Percentiles rank a stretch among this genome's conserved stretches.
Conservation (phyloP, 2,888 invertebrate species). For the Aplocera efformata region DNA sequence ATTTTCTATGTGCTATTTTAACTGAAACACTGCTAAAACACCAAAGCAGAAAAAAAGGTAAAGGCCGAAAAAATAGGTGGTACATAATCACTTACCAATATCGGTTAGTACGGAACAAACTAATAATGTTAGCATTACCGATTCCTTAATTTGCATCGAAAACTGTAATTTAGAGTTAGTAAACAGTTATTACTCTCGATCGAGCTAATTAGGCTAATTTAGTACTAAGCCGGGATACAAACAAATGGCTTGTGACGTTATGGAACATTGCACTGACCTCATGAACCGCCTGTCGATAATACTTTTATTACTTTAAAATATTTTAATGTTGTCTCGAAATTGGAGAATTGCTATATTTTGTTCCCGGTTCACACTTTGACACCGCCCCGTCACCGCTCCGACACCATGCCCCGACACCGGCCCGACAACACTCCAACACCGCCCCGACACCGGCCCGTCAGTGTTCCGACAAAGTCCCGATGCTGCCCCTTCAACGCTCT, state of each 20-base stretch:
- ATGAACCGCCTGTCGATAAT: conserved; percentile 10
- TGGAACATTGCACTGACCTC: conserved; percentile 2
- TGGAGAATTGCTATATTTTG: too few relatives aligned
- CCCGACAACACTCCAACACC: too few relatives aligned
- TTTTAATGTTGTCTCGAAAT: neutral
- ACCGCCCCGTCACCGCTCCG: too few relatives aligned
- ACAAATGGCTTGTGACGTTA: conserved; percentile 28
- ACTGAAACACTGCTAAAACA: too few relatives aligned
- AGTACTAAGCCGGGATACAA: conserved; percentile 36
- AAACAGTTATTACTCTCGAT: conserved; percentile 49
- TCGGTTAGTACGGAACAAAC: conserved; percentile 20
- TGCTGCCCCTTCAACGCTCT: too few relatives aligned
- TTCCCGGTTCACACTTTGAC: too few relatives aligned
- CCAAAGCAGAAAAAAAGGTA: too few relatives aligned
- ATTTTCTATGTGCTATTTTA: too few relatives aligned
- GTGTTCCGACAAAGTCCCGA: too few relatives aligned
- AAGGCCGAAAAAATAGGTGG: too few relatives aligned
- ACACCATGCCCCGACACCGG: too few relatives aligned
- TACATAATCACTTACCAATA: neutral
- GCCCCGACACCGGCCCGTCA: too few relatives aligned
- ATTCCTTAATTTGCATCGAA: conserved; percentile 39
- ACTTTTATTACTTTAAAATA: conserved; percentile 18
- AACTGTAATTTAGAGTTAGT: conserved; percentile 43
- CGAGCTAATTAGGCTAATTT: conserved; percentile 50
- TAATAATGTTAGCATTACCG: conserved; percentile 30